Evolutionary conservation across 2,797 vertebrate species (phyloP), one percentile per base, ranked within the genome.

Genomic region (Rhinoraja longicauda): DNA sequence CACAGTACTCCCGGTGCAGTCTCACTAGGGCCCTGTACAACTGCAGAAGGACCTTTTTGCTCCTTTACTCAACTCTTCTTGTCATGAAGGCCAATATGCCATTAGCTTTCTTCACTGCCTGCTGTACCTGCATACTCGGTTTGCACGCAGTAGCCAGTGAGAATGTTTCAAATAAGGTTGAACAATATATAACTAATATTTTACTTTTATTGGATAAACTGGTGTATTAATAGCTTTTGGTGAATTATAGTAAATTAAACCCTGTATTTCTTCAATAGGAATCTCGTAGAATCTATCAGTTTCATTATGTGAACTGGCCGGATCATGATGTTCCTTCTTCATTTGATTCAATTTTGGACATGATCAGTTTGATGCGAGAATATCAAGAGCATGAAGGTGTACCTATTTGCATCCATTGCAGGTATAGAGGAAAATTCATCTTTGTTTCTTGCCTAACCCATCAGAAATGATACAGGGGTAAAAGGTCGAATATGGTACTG

Each of bases 221-320:
- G n/a, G 62, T 88, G n/a, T 36, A 21, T 36, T 67, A 21, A 32
- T 21, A 21, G 36, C 26, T 73, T 70, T 72, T 73, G 39, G 26
- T 15, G 26, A 57, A 24, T 92, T 57, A 36, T 26, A 75, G 90
- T 53, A 39, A 92, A 92, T 75, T 57, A 92, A 92, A 57, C 39
- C 13, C 13, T 53, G 19, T 1, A 13, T 19, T 93, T 94, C 86
- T 93, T 90, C 93, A 24, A 15, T 93, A 99, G 99, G 98, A 99
- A 94, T 97, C 96, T 0, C 97, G 98, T 93, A 97, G 97, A 94
- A 94, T 99, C 70, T 98, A 98, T 90, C 99, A 99, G 92, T 99
- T 99, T 95, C 99, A 99, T 96, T 99, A 99, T 93, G 97, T 99
- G 93, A 99, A 99, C 96, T 99, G 99, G 99, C 99, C 99, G 0